Evolutionary conservation across 2,113 vertebrate genomes (phyloP), one percentile per base, ranked within the genome.

Genomic region (Loxodonta africana): DNA sequence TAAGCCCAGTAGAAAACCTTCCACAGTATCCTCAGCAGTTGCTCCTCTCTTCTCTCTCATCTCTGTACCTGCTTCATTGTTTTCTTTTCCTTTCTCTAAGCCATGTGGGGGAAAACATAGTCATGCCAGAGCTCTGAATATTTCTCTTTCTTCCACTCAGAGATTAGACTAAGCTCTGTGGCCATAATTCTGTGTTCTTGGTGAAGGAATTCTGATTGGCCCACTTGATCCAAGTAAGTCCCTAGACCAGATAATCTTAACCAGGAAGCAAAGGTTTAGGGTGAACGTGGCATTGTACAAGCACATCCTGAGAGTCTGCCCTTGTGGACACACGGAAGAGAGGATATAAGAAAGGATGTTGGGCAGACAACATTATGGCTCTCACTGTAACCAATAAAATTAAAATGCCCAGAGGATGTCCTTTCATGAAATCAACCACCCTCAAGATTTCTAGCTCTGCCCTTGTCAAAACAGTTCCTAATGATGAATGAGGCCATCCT

Each of bases 131-230:
- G 30, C 7, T 91, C 44, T 90, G 76, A 92, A 51, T 48, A 48
- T 33, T 71, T 67, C 5, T 63, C 18, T 77, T 18, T 83, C 51
- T 85, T 84, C 30, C 8, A 7, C 25, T 46, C 2, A 8, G 23
- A 91, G 67, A 71, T 21, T 73, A 17, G n/a, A 69, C 5, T 44
- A 65, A 26, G 74, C 60, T 76, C 48, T 17, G 33, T 9, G 65
- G 37, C 62, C 48, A 30, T 33, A 77, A 12, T n/a, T 51, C 78
- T 81, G 81, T 76, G 26, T 80, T 88, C 67, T 44, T 73, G 46
- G 48, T 76, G 69, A 87, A 94, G 33, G 76, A 91, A 92, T 30
- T 92, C 90, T 77, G 60, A 51, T 88, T 74, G 71, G 23, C 28
- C 8, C 33, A 67, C 23, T 44, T 92, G 6, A 92, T 48, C 41